Percentiles rank a stretch among this genome's conserved stretches.
These are phyloP conservation scores for Morinoia aosen DNA, from an alignment of 2,888 invertebrate species.

Conservation along the genomic window DNA sequence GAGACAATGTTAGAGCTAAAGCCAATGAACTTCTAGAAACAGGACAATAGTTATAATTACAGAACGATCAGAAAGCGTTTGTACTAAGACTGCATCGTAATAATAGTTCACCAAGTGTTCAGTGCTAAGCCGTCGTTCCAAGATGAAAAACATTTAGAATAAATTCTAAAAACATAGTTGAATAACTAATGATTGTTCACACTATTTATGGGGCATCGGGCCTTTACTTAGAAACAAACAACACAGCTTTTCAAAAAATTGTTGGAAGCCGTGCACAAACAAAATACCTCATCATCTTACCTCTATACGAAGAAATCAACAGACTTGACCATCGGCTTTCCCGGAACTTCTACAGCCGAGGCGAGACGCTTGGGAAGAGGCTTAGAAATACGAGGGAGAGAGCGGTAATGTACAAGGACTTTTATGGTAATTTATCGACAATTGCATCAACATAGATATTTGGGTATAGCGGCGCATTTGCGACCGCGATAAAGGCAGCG, in stretches of 20 bases:
- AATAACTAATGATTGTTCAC: too few species aligned
- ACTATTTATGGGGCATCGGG: too few species aligned
- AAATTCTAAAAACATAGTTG: too few species aligned
- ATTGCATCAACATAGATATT: conserved; percentile 44
- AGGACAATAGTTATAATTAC: not conserved
- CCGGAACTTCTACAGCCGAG: not conserved
- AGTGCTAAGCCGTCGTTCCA: not conserved
- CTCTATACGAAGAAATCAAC: not conserved
- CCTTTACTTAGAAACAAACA: not conserved
- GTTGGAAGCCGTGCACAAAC: not conserved
- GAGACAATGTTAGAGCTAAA: not conserved
- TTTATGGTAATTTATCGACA: conserved; percentile 50
- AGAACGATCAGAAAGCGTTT: not conserved
- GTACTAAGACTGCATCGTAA: not conserved
- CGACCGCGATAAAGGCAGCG: not conserved
- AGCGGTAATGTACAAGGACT: conserved; percentile 41
- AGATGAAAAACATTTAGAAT: not conserved
- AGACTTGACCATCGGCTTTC: not conserved
- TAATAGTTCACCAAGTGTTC: not conserved
- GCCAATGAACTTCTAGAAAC: not conserved
- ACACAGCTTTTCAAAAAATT: not conserved
- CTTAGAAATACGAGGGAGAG: not conserved
- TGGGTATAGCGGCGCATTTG: conserved; percentile 37
- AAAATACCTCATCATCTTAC: not conserved
- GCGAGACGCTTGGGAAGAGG: not conserved